phyloP scores from a whole-genome alignment of 2,888 invertebrate species.

The Coremacera marginata region DNA sequence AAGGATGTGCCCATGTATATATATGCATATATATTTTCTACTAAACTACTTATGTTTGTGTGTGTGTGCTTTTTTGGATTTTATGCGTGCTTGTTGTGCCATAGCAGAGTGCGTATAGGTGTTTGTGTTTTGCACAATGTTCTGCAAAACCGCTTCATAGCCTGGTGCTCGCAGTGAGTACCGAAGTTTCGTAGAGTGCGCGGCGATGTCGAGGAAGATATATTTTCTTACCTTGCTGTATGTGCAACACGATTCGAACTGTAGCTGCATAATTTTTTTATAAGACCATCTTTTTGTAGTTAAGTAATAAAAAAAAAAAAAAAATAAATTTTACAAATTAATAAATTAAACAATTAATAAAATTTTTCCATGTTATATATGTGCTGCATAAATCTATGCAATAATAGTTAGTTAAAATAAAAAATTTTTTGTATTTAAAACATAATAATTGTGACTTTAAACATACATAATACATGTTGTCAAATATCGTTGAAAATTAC shows the following conservation, averaged over 20 bases:
- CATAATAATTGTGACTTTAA: conserved; percentile 29
- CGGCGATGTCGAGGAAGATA: conserved; percentile 43
- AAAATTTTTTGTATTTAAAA: background rate
- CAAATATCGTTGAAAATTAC: background rate
- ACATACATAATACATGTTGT: background rate
- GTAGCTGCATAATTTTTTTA: conserved; percentile 35
- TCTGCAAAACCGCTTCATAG: conserved; percentile 35
- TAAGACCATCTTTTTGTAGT: conserved; percentile 1
- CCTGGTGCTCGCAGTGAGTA: conserved; percentile 53
- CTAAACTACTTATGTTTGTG: too few relatives aligned
- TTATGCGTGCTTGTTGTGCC: background rate
- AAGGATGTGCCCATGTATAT: conserved; percentile 10
- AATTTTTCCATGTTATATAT: background rate
- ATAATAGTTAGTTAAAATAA: conserved; percentile 16
- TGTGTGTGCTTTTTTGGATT: background rate
- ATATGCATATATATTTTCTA: background rate
- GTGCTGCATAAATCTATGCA: conserved; percentile 8
- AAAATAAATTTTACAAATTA: conserved; percentile 3
- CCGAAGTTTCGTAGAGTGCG: conserved; percentile 58
- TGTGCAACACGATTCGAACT: conserved; percentile 34
- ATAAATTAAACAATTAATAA: background rate
- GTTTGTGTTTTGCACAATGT: background rate
- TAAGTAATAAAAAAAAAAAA: background rate
- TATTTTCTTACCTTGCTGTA: conserved; percentile 16
- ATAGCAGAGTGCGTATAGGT: background rate